A percentile compares a stretch with the other conserved stretches of the same genome.
These are phyloP conservation scores for Pegea sp. DNA, from an alignment of 23 tunicate genomes.

Conservation along the genomic window DNA sequence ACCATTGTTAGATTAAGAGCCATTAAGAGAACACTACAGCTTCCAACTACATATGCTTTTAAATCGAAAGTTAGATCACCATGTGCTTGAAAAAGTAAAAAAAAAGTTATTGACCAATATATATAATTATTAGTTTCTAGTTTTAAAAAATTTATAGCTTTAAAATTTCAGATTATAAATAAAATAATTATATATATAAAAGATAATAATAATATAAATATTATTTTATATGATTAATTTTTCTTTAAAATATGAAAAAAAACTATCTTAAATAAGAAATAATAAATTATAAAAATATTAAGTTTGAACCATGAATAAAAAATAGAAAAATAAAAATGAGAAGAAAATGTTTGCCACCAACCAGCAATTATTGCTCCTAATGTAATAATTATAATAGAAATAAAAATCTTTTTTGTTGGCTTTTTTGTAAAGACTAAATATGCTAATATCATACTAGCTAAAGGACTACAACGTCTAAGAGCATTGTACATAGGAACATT, in stretches of 20 bases:
- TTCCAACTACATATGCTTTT: slow-evolving; percentile 34
- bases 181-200: no score
- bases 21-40: slow-evolving; percentile 28
- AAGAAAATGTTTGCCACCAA: background rate
- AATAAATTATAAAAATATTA: no score
- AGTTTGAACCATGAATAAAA: no score
- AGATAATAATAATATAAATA: no score
- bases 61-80: slow-evolving; percentile 69
- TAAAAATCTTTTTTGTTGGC: slow-evolving; percentile 11
- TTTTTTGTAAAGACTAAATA: slow-evolving; percentile 21
- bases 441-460: slow-evolving; percentile 49
- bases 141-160: no score
- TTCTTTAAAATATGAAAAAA: no score
- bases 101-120: no score
- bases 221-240: no score
- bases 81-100: no score
- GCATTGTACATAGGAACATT: slow-evolving; percentile 95
- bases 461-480: slow-evolving; percentile 66
- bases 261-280: no score
- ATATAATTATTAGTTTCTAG: no score
- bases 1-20: slow-evolving; percentile 43
- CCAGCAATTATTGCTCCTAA: slow-evolving; percentile 63
- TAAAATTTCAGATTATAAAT: no score
- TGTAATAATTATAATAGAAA: slow-evolving; percentile 39
- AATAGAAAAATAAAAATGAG: background rate